A percentile compares a stretch with the other conserved stretches of the same genome.
Conservation (phyloP, 2,797 vertebrate genomes). For the Agapornis canus region DNA sequence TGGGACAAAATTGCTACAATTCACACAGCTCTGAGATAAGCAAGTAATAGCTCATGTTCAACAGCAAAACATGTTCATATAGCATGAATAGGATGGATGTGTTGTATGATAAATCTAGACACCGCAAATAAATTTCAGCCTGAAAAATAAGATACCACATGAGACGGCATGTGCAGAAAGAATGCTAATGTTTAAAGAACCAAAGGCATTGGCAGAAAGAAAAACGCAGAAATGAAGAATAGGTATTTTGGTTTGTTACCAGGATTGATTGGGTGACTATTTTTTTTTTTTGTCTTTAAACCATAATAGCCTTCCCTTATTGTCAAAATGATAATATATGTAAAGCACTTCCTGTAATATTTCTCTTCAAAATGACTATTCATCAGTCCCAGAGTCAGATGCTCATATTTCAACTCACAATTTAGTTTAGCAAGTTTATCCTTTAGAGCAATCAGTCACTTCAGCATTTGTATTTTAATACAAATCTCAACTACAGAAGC, state of each 20-base stretch:
- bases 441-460: conserved; percentile 57
- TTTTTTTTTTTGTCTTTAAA: conserved; percentile 61
- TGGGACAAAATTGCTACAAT: conserved; percentile 45
- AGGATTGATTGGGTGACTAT: conserved; percentile 57
- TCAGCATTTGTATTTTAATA: conserved; percentile 34
- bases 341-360: conserved; percentile 68
- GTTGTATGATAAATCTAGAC: conserved; percentile 62
- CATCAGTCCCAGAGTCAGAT: conserved; percentile 39
- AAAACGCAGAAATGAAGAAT: conserved; percentile 33
- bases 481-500: conserved; percentile 24
- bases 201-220: conserved; percentile 23
- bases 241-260: conserved; percentile 60
- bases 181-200: conserved; percentile 63
- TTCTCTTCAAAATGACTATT: conserved; percentile 63
- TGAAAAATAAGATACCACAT: conserved; percentile 68
- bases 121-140: conserved; percentile 59
- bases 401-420: conserved; percentile 62
- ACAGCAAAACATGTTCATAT: conserved; percentile 62
- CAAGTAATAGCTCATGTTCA: conserved; percentile 66
- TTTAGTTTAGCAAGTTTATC: conserved; percentile 67
- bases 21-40: conserved; percentile 54
- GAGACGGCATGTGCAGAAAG: conserved; percentile 38
- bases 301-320: conserved; percentile 64
- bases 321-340: conserved; percentile 69
- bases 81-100: conserved; percentile 69